Conservation (phyloP, 1,140 invertebrate genomes). For the Drosophila novamexicana region DNA sequence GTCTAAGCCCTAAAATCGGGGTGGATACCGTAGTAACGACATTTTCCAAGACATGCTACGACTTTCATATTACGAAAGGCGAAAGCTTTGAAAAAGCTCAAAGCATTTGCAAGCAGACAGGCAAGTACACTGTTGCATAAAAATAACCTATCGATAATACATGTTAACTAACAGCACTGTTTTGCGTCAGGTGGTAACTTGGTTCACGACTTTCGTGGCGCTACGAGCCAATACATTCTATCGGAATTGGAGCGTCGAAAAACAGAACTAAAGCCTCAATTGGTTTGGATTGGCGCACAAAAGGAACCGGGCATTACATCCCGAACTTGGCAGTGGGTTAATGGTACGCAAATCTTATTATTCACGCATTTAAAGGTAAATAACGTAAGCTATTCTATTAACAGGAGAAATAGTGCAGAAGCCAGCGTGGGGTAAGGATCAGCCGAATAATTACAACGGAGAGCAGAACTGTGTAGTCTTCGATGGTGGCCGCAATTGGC, state of each 20-base stretch:
- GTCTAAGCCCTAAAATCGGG: conserved; percentile 88
- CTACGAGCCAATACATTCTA: conserved; percentile 89
- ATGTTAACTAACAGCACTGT: background rate
- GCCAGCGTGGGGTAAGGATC: conserved; percentile 95
- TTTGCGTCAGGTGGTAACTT: conserved; percentile 89
- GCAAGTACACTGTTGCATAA: conserved; percentile 44
- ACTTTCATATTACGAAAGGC: conserved; percentile 92
- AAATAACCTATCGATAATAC: conserved; percentile 1
- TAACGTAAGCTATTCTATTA: background rate
- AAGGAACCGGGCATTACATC: conserved; percentile 93
- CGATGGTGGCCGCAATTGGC: conserved; percentile 94
- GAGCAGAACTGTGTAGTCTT: conserved; percentile 97
- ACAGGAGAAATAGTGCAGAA: conserved; percentile 90
- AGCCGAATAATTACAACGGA: conserved; percentile 97
- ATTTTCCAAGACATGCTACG: conserved; percentile 94
- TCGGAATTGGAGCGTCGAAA: conserved; percentile 93
- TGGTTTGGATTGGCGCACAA: conserved; percentile 96
- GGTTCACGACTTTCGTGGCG: conserved; percentile 88
- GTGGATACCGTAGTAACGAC: conserved; percentile 91
- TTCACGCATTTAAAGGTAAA: background rate
- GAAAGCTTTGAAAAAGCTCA: conserved; percentile 92
- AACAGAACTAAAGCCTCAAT: conserved; percentile 90
- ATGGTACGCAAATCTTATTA: conserved; percentile 87
- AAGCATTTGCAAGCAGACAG: conserved; percentile 89
- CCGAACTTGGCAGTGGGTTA: conserved; percentile 95